Conservation (phyloP, 2,113 vertebrate species). For the Etheostoma cragini region DNA sequence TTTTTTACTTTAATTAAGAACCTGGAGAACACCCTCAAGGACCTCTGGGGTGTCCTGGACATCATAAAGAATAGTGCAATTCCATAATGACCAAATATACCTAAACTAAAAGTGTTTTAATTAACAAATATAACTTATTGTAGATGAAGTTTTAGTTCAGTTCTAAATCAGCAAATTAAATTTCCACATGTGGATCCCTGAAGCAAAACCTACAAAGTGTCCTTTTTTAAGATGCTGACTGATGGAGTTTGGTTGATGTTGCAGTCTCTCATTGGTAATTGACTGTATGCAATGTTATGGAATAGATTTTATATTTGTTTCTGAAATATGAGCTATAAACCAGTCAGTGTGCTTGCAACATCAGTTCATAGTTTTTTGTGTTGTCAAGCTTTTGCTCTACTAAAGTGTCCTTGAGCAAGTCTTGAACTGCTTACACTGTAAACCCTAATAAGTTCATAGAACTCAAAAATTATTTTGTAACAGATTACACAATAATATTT, state of each 20-base stretch:
- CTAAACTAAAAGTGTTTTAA: neutral
- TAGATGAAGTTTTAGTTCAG: neutral
- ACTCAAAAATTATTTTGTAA: too few relatives aligned
- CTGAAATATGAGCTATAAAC: neutral
- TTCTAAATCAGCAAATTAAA: neutral
- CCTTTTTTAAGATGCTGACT: neutral
- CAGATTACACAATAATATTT: too few relatives aligned
- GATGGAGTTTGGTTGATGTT: neutral
- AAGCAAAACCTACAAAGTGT: neutral
- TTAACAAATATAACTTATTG: neutral
- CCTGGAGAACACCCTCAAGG: neutral
- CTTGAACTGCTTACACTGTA: neutral
- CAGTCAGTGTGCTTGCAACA: neutral
- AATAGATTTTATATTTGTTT: neutral
- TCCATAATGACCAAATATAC: neutral
- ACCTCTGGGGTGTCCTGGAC: too few relatives aligned
- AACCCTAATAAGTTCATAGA: too few relatives aligned
- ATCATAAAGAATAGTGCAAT: neutral
- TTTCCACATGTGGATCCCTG: neutral
- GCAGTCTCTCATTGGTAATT: neutral
- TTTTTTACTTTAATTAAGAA: neutral
- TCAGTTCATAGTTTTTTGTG: conserved; percentile 6
- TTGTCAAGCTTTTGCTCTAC: neutral
- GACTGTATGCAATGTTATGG: neutral
- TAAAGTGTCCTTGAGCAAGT: neutral